Base-by-base conservation (phyloP, 37 sponge, comb jelly and placozoan species). In the Hormiphora californensis region DNA sequence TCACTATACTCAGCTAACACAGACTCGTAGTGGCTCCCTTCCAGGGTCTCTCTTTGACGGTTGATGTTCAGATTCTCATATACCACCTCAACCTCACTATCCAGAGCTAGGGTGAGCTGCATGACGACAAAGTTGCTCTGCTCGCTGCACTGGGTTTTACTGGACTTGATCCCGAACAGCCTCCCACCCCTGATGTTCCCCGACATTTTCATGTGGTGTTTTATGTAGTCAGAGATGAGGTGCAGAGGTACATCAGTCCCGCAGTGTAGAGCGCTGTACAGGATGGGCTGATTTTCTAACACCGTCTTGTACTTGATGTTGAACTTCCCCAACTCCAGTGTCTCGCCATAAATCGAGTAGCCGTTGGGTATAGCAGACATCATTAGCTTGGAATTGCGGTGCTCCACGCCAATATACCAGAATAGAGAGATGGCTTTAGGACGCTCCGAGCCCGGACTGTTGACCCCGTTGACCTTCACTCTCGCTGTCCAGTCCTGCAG, bases 401-500 rank as follows among this genome's bases (percentile, higher is more conserved):
- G 63, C 33, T 87, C 88, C 19, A 61, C 67, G 9, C 54, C 63
- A 19, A 87, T 23, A 68, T 87, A 87, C 54, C 57, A 87, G 54
- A 63, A 63, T 28, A 87, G 23, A 25, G 25, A 15, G 27, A 87
- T 61, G 4, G 63, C 88, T 35, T 21, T 12, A 7, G 88, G 65
- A n/a, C n/a, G n/a, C n/a, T n/a, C n/a, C 9, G 63, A 35, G 2
- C 31, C 38, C 44, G 27, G 37, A 51, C 17, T 27, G 23, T 68
- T 68, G 39, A 7, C 36, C 7, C 67, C 88, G 22, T 37, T 19
- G 4, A 55, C 88, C 40, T 55, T 61, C 2, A 87, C 44, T 21
- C 88, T 36, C 4, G 88, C 88, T 11, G 88, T 46, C 88, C 88
- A 87, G 35, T 63, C 88, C 81, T 73, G 81, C 44, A 73, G 81